Conservation (phyloP, 2,113 vertebrate species). For the Alaudala cheleensis region DNA sequence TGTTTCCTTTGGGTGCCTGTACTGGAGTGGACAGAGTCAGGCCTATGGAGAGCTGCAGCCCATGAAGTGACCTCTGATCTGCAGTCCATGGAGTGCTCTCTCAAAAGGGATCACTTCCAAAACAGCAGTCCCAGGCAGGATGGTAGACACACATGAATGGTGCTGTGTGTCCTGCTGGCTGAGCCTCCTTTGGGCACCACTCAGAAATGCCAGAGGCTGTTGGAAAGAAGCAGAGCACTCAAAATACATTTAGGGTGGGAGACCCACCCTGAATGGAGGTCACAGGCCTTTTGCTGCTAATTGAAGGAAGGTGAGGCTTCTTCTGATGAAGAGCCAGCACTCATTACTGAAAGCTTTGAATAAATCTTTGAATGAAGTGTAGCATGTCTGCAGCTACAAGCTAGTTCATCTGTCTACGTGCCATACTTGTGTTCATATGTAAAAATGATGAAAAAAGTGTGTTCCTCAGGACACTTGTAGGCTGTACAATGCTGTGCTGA, state of each 20-base stretch:
- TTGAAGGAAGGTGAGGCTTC: neutral
- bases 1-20: neutral
- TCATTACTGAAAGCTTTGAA: neutral
- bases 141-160: rapidly evolving
- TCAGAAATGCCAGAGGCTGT: neutral
- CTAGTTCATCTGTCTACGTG: neutral
- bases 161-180: neutral
- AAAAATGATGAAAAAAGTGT: neutral
- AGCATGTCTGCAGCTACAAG: neutral
- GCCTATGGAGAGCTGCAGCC: neutral
- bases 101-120: neutral
- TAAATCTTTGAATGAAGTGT: neutral
- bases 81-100: neutral
- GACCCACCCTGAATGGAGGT: neutral
- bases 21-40: neutral
- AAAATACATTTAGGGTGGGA: neutral
- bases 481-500: constrained; percentile 13
- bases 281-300: neutral
- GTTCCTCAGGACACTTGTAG: constrained; percentile 7
- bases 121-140: neutral
- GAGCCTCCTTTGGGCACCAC: neutral
- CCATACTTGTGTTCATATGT: neutral
- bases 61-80: neutral
- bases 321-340: neutral
- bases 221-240: neutral